Evolutionary conservation across 2,888 invertebrate species (phyloP).

Genomic region (Drosophila helvetica): DNA sequence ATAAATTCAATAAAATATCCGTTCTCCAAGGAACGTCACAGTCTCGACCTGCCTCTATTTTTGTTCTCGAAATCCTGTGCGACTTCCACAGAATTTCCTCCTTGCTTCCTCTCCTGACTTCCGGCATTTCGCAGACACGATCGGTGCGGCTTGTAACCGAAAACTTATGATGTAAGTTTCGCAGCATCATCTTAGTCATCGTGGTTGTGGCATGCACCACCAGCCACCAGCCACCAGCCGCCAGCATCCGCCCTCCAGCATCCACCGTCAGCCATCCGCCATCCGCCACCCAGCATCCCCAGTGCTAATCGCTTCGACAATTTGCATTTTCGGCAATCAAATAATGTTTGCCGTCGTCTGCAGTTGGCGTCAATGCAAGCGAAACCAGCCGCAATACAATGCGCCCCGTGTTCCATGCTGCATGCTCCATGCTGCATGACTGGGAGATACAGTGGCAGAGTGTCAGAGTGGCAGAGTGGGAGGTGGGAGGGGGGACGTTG

Average conservation of each 20-base stretch:
- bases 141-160: neutral
- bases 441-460: neutral
- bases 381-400: constrained; percentile 25
- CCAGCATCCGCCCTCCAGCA: constrained; percentile 1
- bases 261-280: too few relatives aligned
- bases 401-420: neutral
- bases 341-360: constrained; percentile 44
- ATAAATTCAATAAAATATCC: neutral
- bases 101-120: neutral
- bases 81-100: too few relatives aligned
- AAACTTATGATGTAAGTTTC: neutral
- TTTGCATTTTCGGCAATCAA: constrained; percentile 47
- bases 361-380: constrained; percentile 33
- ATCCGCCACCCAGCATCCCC: constrained; percentile 19
- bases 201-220: too few relatives aligned
- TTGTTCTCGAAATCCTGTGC: too few relatives aligned
- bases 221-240: neutral
- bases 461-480: neutral
- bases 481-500: constrained; percentile 5
- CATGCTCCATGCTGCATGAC: neutral
- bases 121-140: neutral
- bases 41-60: too few relatives aligned
- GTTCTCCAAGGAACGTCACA: neutral
- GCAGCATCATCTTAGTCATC: neutral
- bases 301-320: constrained; percentile 43